Base-by-base conservation (phyloP, 2,888 invertebrate species). In the Thyatira batis region DNA sequence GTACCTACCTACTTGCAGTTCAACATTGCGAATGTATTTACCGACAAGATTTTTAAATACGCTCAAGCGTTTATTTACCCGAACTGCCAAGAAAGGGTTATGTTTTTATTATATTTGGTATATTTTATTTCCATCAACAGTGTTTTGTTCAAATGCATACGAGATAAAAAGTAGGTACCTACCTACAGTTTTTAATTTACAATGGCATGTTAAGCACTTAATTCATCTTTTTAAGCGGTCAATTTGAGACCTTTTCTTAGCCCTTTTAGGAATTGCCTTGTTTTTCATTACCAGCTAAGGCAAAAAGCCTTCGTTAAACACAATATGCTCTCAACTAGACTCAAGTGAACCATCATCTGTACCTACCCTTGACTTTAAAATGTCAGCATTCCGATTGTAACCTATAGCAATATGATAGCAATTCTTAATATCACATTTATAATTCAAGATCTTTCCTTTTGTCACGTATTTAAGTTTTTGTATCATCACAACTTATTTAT, bases 291-390 rank as follows among this genome's bases (percentile, higher is more conserved):
- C 28, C 28, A 11, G 48, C 20, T 48, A 48, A 27, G 28, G 48
- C 45, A 45, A 45, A 25, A 46, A 46, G 33, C 39, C 39, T 39
- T 39, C 39, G 17, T 39, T 17, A 39, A 17, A 13, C 39, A 39
- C 39, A 39, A 23, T 23, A 6, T 39, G 17, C 17, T 39, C 39
- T 39, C 39, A 17, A 39, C 13, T 39, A 17, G n/a, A 39, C 13
- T n/a, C 8, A 25, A 13, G 46, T 23, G 20, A 20, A 45, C 21
- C 46, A 25, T 46, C 23, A 46, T 46, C 21, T 20, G 28, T 28
- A 21, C 21, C 9, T 23, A 45, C n/a, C 87, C 85, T 85, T 86
- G 86, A 79, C 82, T 74, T 82, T 82, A 75, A 85, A 87, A 87
- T 84, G 85, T 79, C 86, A 82, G 71, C 86, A 84, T 85, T 82